Conservation (phyloP, 2,113 vertebrate species). For the Sturnira hondurensis region DNA sequence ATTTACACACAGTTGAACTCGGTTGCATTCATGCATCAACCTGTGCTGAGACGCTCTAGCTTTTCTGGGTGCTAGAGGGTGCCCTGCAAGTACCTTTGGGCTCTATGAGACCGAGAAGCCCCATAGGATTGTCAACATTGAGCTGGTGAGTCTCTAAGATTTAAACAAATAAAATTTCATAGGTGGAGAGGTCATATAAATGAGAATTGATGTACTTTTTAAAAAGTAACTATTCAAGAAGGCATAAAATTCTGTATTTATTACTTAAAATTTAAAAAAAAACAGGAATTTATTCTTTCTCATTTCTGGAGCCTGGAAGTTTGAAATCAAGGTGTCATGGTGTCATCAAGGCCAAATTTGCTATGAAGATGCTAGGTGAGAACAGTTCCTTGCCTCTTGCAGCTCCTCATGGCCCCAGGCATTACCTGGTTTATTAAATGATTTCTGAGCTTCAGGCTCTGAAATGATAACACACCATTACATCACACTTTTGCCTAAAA, state of each 20-base stretch:
- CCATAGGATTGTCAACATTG: neutral
- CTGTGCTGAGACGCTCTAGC: neutral
- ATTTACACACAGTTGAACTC: neutral
- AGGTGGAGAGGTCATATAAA: neutral
- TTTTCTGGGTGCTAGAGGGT: neutral
- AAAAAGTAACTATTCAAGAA: neutral
- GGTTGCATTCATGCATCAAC: neutral
- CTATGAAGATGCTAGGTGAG: neutral
- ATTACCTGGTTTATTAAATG: neutral
- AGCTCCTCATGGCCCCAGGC: neutral
- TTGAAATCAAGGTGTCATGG: neutral
- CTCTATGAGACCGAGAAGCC: neutral
- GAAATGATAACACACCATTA: neutral
- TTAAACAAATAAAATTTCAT: neutral
- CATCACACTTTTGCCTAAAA: neutral
- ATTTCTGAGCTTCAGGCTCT: neutral
- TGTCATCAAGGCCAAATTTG: neutral
- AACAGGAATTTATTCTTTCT: neutral
- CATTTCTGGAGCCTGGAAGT: neutral
- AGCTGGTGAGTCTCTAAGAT: neutral
- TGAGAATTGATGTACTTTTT: neutral
- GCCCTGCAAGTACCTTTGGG: accelerated
- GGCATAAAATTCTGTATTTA: neutral
- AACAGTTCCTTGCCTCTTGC: neutral
- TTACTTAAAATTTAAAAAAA: neutral